Evolutionary conservation across 2,888 invertebrate species (phyloP), one percentile per base, ranked within the genome.

Genomic region (Cybosia mesomella): DNA sequence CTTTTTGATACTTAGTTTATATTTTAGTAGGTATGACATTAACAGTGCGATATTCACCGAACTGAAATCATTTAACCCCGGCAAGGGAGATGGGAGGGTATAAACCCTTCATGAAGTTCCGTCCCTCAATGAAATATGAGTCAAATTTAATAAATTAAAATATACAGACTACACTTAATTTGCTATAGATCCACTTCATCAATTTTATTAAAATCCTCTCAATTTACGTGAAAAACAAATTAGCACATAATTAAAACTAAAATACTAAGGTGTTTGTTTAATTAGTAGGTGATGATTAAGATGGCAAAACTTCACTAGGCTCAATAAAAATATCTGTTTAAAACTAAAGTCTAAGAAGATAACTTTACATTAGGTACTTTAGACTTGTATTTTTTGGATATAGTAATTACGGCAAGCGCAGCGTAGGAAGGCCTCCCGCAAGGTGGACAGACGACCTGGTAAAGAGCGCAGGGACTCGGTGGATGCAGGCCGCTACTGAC

Each of bases 241-340:
- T 49, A n/a, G 49, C 49, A 49, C 49, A n/a, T n/a, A n/a, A 49
- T 43, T 49, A 49, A 49, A 49, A 49, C 49, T n/a, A n/a, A 49
- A 49, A n/a, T 18, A 18, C 49, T 1, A 7, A 43, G n/a, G n/a
- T 49, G 2, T 49, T 49, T n/a, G 49, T 49, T 49, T n/a, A 49
- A 49, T 49, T 49, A 49, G 49, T 18, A 49, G n/a, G 49, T n/a
- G 49, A n/a, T 49, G 49, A 49, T 49, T 49, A n/a, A 49, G 49
- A 49, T 18, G n/a, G 49, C 5, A 49, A 49, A 18, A n/a, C 49
- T n/a, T 49, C 49, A 49, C 1, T n/a, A 49, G 49, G 49, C 9
- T 49, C 49, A 49, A 49, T 9, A n/a, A 49, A 43, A 43, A 43
- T 18, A 0, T n/a, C 18, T n/a, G 28, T 5, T 5, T 5, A 28